Conservation (phyloP, 2,888 invertebrate species). For the Hetaerina titia region DNA sequence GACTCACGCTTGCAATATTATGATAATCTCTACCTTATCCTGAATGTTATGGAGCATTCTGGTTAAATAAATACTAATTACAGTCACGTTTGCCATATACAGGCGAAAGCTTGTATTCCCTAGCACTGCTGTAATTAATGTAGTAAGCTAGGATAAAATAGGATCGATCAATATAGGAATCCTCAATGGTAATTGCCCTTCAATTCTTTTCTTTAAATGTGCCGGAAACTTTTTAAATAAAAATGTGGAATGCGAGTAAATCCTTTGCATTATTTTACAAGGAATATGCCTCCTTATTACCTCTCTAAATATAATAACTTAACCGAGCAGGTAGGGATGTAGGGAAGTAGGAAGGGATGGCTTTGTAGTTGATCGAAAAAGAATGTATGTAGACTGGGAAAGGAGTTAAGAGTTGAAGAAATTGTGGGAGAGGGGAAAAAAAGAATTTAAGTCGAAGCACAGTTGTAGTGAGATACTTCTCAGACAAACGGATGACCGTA, state of each 20-base stretch:
- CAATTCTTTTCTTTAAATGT: not conserved
- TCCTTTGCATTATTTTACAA: too few species aligned
- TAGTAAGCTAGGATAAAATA: not conserved
- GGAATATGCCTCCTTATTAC: too few species aligned
- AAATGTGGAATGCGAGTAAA: not conserved
- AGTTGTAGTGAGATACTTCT: not conserved
- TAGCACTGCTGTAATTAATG: not conserved
- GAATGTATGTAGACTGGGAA: not conserved
- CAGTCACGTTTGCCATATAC: not conserved
- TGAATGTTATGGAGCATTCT: not conserved
- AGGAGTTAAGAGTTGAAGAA: not conserved
- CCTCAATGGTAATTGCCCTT: not conserved
- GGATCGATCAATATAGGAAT: not conserved
- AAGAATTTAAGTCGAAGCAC: not conserved
- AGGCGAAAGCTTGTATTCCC: not conserved
- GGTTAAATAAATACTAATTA: not conserved
- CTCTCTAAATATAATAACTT: not conserved
- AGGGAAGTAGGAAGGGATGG: not conserved
- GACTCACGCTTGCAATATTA: too few species aligned
- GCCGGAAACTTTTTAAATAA: not conserved
- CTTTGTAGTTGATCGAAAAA: not conserved
- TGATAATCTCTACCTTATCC: too few species aligned
- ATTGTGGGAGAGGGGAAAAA: not conserved
- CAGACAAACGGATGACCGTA: not conserved
- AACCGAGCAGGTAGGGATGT: not conserved